Percentiles rank a stretch among this genome's conserved stretches.
Evolutionary conservation across 2,797 vertebrate genomes (phyloP).

Genomic region (Sardinella longiceps): DNA sequence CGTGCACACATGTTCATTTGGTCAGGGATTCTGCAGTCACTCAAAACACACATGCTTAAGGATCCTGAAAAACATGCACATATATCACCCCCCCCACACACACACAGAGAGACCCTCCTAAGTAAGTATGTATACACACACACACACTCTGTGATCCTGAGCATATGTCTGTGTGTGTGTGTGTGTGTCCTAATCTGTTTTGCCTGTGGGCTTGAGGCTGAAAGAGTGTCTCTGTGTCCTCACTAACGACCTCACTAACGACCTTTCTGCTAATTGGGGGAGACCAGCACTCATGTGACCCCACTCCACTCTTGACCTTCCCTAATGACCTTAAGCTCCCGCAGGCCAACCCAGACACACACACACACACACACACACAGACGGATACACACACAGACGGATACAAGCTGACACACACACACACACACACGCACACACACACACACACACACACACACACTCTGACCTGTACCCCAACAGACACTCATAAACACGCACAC

Average conservation of each 20-base stretch:
- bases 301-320: constrained; percentile 39
- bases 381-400: background rate
- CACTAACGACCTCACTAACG: background rate
- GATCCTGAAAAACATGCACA: background rate
- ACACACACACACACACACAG: constrained; percentile 9
- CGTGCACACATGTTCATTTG: background rate
- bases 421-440: no score
- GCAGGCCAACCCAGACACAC: background rate
- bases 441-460: background rate
- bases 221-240: constrained; percentile 36
- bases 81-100: no score
- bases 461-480: no score
- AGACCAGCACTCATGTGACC: constrained; percentile 42
- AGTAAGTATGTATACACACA: no score
- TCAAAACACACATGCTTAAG: background rate
- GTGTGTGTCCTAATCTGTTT: background rate
- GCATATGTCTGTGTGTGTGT: no score
- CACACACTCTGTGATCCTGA: constrained; percentile 13
- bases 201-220: constrained; percentile 28
- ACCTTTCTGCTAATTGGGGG: constrained; percentile 48
- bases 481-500: no score
- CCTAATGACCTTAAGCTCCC: constrained; percentile 39
- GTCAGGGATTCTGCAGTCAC: no score
- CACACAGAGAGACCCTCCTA: no score
- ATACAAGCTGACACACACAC: background rate